A percentile compares a stretch with the other conserved stretches of the same genome.
phyloP scores from a whole-genome alignment of 2,888 invertebrate genomes.

The Willowsia nigromaculata region DNA sequence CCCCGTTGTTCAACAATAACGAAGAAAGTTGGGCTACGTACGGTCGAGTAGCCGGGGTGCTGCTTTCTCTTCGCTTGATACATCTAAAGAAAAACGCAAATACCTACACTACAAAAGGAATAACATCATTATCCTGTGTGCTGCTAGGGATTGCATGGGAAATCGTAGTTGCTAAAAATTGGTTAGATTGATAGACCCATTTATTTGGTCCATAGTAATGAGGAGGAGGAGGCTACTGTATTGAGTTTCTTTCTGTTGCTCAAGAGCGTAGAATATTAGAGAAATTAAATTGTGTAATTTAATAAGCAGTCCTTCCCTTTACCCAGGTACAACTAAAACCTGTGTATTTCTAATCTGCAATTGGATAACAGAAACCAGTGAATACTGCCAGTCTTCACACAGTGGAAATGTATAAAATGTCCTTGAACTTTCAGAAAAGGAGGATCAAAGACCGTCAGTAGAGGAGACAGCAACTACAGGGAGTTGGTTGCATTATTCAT shows the following conservation, averaged over 20 bases:
- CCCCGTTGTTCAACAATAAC: background rate
- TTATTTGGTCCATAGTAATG: background rate
- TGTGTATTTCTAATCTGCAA: too few relatives aligned
- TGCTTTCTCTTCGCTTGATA: background rate
- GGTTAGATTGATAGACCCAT: background rate
- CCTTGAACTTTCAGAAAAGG: conserved; percentile 34
- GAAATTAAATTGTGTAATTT: background rate
- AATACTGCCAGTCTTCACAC: too few relatives aligned
- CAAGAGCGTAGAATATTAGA: background rate
- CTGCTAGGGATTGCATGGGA: background rate
- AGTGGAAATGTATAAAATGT: background rate
- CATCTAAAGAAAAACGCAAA: background rate
- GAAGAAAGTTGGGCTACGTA: conserved; percentile 10
- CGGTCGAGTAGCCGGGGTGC: background rate
- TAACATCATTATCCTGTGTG: background rate
- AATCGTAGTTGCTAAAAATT: background rate
- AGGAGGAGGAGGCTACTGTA: too few relatives aligned
- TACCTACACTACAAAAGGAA: background rate
- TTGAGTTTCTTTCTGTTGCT: background rate
- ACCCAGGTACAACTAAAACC: background rate
- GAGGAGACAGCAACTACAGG: too few relatives aligned
- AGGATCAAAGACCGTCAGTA: conserved; percentile 31
- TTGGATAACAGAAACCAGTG: too few relatives aligned
- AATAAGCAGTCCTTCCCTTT: background rate
- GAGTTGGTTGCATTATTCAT: too few relatives aligned